Evolutionary conservation across 2,113 vertebrate species (phyloP).

Genomic region (Neolamprologus tretocephalus): DNA sequence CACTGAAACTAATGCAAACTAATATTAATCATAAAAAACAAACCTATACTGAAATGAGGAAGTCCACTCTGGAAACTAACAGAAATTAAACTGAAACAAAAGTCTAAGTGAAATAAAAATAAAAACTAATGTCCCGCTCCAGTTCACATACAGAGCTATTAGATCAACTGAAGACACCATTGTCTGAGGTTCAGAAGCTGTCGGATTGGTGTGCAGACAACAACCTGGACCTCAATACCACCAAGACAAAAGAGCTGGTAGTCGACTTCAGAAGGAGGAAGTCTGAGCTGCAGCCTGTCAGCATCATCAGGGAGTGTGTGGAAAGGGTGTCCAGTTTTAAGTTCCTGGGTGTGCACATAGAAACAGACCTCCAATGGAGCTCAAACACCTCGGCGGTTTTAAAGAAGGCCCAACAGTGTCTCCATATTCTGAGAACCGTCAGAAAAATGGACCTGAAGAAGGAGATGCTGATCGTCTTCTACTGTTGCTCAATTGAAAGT

Average conservation of each 20-base stretch:
- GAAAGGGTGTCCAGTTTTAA: not conserved
- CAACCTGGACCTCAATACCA: not conserved
- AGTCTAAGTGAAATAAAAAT: not conserved
- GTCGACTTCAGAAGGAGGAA: not conserved
- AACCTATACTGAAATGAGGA: not conserved
- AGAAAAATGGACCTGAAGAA: not conserved
- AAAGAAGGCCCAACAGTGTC: not conserved
- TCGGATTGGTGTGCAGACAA: not conserved
- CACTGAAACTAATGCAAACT: not conserved
- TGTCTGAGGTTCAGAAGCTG: not conserved
- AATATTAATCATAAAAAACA: not conserved
- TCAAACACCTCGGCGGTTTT: fast-evolving
- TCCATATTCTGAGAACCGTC: not conserved
- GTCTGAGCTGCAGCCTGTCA: not conserved
- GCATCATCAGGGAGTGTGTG: not conserved
- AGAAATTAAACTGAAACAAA: not conserved
- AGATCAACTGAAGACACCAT: not conserved
- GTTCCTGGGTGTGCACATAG: not conserved
- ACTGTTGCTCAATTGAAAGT: not conserved
- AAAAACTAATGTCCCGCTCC: not conserved
- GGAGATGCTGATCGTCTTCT: not conserved
- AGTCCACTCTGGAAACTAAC: not conserved
- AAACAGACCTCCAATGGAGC: not conserved
- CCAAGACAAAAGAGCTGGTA: not conserved
- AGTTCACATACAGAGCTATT: not conserved